Evolutionary conservation across 1,140 invertebrate species (phyloP).

Genomic region (Drosophila mojavensis): DNA sequence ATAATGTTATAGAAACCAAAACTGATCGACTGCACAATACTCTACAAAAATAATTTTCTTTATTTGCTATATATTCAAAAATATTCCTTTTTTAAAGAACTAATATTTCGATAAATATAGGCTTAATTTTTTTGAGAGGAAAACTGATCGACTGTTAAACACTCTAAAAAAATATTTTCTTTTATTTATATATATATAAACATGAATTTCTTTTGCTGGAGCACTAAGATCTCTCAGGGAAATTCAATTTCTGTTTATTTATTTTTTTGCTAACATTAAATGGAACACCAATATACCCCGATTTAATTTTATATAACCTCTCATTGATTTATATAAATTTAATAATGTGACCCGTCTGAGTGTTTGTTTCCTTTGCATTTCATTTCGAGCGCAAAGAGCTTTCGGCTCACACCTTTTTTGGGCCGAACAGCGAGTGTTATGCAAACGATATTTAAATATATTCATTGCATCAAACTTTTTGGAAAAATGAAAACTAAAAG

Average conservation of each 20-base stretch:
- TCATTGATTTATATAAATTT: constrained; percentile 64
- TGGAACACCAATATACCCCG: background rate
- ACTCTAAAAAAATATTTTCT: too few species aligned
- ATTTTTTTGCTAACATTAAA: too few species aligned
- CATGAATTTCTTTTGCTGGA: background rate
- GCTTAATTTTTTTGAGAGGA: too few species aligned
- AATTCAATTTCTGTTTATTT: too few species aligned
- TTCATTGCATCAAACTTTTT: constrained; percentile 63
- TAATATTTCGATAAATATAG: too few species aligned
- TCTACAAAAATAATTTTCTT: background rate
- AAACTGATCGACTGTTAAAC: too few species aligned
- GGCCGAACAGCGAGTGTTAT: constrained; percentile 22
- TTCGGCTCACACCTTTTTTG: constrained; percentile 8
- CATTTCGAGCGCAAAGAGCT: background rate
- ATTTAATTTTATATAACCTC: background rate
- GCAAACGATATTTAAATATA: constrained; percentile 66
- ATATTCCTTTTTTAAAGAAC: too few species aligned
- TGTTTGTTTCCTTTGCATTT: background rate
- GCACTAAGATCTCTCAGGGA: too few species aligned
- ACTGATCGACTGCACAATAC: background rate
- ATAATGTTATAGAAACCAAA: background rate
- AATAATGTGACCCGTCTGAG: constrained; percentile 43
- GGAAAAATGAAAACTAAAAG: constrained; percentile 41
- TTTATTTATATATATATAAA: too few species aligned
- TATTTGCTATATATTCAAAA: too few species aligned